A percentile compares a stretch with the other conserved stretches of the same genome.
Evolutionary conservation across 2,113 vertebrate genomes (phyloP).

Genomic region (Trogon surrucura): DNA sequence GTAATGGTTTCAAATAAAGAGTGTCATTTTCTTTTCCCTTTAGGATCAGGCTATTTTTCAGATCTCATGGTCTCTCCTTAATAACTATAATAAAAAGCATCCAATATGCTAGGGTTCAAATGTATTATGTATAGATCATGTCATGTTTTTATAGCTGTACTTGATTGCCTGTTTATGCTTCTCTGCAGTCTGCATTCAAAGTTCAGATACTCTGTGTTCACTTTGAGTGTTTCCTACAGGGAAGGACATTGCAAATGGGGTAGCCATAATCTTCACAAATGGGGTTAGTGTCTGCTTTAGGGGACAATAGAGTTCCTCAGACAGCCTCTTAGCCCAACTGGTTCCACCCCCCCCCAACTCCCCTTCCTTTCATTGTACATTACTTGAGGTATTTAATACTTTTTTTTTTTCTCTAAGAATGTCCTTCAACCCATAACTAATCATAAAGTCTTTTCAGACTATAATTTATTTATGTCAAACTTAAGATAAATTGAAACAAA

Average conservation of each 20-base stretch:
- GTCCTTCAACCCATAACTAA: background rate
- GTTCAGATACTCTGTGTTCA: conserved; percentile 14
- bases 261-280: background rate
- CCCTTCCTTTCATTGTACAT: background rate
- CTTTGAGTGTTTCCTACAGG: conserved; percentile 36
- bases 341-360: background rate
- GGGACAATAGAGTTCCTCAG: background rate
- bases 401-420: conserved; percentile 33
- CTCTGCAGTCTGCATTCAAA: conserved; percentile 28
- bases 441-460: background rate
- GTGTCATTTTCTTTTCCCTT: conserved; percentile 47
- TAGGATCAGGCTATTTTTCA: conserved; percentile 36
- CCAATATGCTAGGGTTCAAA: conserved; percentile 19
- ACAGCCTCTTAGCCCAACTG: background rate
- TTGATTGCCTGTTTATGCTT: conserved; percentile 45
- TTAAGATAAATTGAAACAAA: conserved; percentile 1
- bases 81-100: conserved; percentile 56
- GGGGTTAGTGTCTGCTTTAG: background rate
- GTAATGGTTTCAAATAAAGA: conserved; percentile 62
- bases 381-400: conserved; percentile 16
- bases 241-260: background rate
- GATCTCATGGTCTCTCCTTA: conserved; percentile 45
- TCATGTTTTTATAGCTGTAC: conserved; percentile 59
- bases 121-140: background rate
- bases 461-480: background rate